Conservation (phyloP, 1,140 invertebrate species). For the Aleiodes sp. region DNA sequence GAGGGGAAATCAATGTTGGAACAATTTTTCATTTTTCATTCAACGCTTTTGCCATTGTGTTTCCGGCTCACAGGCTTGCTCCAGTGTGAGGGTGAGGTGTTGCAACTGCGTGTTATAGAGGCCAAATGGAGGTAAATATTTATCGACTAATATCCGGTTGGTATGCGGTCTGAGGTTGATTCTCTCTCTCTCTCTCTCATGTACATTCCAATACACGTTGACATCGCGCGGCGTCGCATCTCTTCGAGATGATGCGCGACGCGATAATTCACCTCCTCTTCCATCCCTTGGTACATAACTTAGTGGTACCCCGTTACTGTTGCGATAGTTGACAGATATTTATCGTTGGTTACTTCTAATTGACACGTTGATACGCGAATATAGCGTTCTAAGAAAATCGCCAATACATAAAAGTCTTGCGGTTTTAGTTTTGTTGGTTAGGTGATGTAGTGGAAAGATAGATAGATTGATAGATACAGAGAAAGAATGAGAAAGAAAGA, state of each 20-base stretch:
- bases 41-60: too few relatives aligned
- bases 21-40: too few relatives aligned
- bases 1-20: too few relatives aligned
- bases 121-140: not conserved
- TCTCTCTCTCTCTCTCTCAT: not conserved
- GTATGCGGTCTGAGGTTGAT: conserved; percentile 20
- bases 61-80: too few relatives aligned
- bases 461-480: too few relatives aligned
- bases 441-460: not conserved
- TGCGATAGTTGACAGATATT: conserved; percentile 55
- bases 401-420: not conserved
- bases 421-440: not conserved
- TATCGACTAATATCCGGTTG: conserved; percentile 19
- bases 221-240: conserved; percentile 39
- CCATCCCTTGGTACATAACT: conserved; percentile 44
- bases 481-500: too few relatives aligned
- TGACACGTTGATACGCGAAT: conserved; percentile 53
- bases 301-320: conserved; percentile 46
- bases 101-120: not conserved
- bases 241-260: conserved; percentile 49
- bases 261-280: conserved; percentile 51
- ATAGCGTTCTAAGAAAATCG: conserved; percentile 7
- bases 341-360: conserved; percentile 56
- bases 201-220: conserved; percentile 48
- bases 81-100: not conserved